Evolutionary conservation across 2,888 invertebrate species (phyloP), one percentile per base, ranked within the genome.

Genomic region (Orchesellides sinensis): DNA sequence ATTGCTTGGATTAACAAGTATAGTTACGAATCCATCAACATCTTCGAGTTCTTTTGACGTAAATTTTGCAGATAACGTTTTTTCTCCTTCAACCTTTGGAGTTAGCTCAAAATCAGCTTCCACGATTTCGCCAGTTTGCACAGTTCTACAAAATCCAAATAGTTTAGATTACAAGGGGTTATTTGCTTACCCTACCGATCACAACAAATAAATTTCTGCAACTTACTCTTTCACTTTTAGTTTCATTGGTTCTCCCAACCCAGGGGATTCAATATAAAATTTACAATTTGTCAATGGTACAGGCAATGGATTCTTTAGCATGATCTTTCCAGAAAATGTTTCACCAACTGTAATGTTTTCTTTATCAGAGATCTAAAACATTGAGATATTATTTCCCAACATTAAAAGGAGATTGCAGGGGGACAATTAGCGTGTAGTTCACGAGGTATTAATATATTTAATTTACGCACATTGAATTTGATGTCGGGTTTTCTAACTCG

Each of bases 401-500:
- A n/a, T n/a, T n/a, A n/a, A n/a, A n/a, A n/a, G n/a, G n/a, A n/a
- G n/a, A n/a, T n/a, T n/a, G n/a, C n/a, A n/a, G n/a, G n/a, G n/a
- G n/a, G n/a, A n/a, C n/a, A n/a, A n/a, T n/a, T 32, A 32, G 17
- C n/a, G 25, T 10, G 12, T 66, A 12, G 40, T 19, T 10, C 17
- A 19, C 5, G 10, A 45, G 8, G 14, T 32, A n/a, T n/a, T n/a
- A n/a, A n/a, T n/a, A n/a, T n/a, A n/a, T n/a, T n/a, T n/a, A 66
- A n/a, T 40, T 56, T 17, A 40, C 83, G 85, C 89, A 91, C 91
- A 89, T 92, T 91, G 81, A 97, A 94, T 89, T 94, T 94, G 77
- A 97, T 95, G 89, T 96, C 96, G 0, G 97, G 97, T 89, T 96
- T 96, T 29, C 96, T 92, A 3, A 97, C 95, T 87, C 96, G 92